Evolutionary conservation across 2,113 vertebrate species (phyloP).

Genomic region (Syrmaticus mikado): DNA sequence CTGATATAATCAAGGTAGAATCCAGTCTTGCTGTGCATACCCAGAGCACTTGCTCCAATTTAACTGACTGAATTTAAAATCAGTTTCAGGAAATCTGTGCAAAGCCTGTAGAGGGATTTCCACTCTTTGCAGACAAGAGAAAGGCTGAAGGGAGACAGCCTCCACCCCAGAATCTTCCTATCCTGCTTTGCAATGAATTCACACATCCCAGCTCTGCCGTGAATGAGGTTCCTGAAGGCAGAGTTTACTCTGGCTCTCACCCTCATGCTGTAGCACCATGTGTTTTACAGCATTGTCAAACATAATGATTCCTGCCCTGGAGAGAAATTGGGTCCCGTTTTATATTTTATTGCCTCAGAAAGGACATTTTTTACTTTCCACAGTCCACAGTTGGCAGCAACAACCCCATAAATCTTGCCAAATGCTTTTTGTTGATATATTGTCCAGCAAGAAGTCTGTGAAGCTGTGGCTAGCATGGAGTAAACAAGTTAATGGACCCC

Average conservation of each 20-base stretch:
- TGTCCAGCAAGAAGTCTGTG: slow-evolving; percentile 47
- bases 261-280: neutral
- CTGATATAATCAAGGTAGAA: neutral
- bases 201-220: neutral
- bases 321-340: slow-evolving; percentile 78
- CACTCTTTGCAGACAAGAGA: neutral
- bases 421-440: slow-evolving; percentile 72
- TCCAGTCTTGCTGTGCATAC: neutral
- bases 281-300: slow-evolving; percentile 77
- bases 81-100: neutral
- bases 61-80: neutral
- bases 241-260: neutral
- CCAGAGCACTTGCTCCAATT: neutral
- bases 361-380: slow-evolving; percentile 79
- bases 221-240: slow-evolving; percentile 16
- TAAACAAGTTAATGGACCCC: slow-evolving; percentile 37
- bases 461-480: slow-evolving; percentile 1
- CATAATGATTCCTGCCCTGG: slow-evolving; percentile 76
- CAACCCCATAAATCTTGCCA: slow-evolving; percentile 74
- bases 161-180: neutral
- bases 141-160: neutral
- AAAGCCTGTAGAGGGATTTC: neutral
- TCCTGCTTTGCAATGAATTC: neutral
- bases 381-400: slow-evolving; percentile 65
- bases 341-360: slow-evolving; percentile 79